Percentiles rank a stretch among this genome's conserved stretches.
phyloP scores from a whole-genome alignment of 2,113 vertebrate genomes.

The Clarias gariepinus region DNA sequence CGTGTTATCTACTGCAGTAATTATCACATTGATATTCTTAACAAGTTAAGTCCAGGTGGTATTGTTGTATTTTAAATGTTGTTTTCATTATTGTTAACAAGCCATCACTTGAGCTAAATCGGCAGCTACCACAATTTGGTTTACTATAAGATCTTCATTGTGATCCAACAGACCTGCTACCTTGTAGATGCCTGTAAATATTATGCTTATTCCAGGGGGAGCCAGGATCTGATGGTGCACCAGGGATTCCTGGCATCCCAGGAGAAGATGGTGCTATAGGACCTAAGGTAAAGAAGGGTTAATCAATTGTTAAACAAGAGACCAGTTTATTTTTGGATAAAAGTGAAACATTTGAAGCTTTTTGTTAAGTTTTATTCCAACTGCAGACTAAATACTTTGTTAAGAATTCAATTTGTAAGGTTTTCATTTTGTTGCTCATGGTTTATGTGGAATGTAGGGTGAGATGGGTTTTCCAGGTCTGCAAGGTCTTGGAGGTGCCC shows the following conservation, averaged over 20 bases:
- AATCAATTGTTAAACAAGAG: not conserved
- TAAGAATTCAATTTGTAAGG: not conserved
- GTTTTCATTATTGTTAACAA: not conserved
- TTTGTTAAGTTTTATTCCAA: not conserved
- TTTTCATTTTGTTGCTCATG: conserved; percentile 10
- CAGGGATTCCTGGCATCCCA: conserved; percentile 74
- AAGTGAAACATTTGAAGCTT: not conserved
- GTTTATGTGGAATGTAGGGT: conserved; percentile 57
- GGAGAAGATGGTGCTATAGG: conserved; percentile 73
- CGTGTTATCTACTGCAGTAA: no score
- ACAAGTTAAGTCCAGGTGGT: no score
- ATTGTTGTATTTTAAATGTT: not conserved
- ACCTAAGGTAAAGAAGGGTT: conserved; percentile 63
- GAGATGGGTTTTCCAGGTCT: conserved; percentile 66
- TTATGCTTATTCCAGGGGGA: conserved; percentile 63
- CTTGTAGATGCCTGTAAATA: no score
- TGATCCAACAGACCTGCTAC: not conserved
- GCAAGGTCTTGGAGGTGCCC: conserved; percentile 64
- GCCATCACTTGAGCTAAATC: not conserved
- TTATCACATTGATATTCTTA: no score
- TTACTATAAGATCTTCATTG: not conserved
- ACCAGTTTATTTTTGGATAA: not conserved
- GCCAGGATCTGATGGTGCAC: conserved; percentile 61
- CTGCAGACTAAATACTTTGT: not conserved
- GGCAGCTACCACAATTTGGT: not conserved